Percentiles rank a stretch among this genome's conserved stretches.
phyloP scores from a whole-genome alignment of 23 tunicate species.

The Corella eumyota region DNA sequence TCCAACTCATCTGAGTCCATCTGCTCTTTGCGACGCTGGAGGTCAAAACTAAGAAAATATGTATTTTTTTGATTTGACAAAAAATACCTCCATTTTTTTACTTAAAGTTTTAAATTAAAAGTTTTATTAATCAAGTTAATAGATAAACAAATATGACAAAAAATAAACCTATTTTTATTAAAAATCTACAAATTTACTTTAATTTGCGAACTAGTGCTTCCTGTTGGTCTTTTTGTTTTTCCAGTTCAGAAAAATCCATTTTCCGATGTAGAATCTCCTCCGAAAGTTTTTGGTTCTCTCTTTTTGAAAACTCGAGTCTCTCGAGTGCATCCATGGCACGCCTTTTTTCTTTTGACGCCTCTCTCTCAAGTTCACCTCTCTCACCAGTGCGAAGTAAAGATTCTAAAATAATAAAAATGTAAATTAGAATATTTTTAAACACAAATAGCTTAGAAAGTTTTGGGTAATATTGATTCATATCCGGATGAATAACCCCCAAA shows the following conservation, averaged over 20 bases:
- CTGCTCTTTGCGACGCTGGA: conserved; percentile 30
- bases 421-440: not conserved
- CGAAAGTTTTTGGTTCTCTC: conserved; percentile 10
- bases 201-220: conserved; percentile 40
- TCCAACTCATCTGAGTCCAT: conserved; percentile 22
- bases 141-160: too few relatives aligned
- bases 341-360: conserved; percentile 47
- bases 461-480: too few relatives aligned
- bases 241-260: conserved; percentile 21
- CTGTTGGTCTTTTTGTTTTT: conserved; percentile 8
- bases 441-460: not conserved
- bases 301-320: conserved; percentile 22
- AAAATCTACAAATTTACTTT: conserved; percentile 32
- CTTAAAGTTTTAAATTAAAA: not conserved
- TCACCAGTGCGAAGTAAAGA: conserved; percentile 32
- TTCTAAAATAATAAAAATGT: conserved; percentile 9
- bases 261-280: conserved; percentile 41
- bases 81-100: not conserved
- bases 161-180: too few relatives aligned
- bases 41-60: conserved; percentile 39
- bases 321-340: conserved; percentile 57
- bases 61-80: not conserved
- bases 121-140: not conserved
- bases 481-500: too few relatives aligned
- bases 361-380: conserved; percentile 37